Evolutionary conservation across 2,888 invertebrate species (phyloP).

Genomic region (Drosophila putrida): DNA sequence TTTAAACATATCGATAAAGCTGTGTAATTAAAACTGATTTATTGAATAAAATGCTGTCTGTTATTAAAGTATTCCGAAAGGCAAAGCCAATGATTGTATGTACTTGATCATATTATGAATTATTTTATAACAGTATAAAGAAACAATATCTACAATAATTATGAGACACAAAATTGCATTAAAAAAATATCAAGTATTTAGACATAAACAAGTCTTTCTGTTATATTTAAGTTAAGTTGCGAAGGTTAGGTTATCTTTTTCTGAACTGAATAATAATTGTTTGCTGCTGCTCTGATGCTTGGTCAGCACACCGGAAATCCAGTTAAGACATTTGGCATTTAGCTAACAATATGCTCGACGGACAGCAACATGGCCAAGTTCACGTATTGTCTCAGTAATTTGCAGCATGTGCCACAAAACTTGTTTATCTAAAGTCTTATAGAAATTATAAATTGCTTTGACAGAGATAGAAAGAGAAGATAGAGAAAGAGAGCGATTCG

Average conservation of each 20-base stretch:
- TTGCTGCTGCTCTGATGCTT: neutral
- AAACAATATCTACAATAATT: no score
- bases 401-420: slow-evolving; percentile 34
- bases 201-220: neutral
- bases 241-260: neutral
- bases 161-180: neutral
- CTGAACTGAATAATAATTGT: slow-evolving; percentile 2
- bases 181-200: neutral
- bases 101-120: no score
- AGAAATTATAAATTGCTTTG: slow-evolving; percentile 37
- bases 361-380: slow-evolving; percentile 21
- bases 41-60: no score
- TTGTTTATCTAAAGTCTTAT: slow-evolving; percentile 25
- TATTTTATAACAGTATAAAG: no score
- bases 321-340: slow-evolving; percentile 2
- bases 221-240: neutral
- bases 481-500: neutral
- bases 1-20: no score
- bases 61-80: no score
- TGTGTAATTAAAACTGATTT: no score
- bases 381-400: slow-evolving; percentile 36
- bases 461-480: neutral
- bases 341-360: slow-evolving; percentile 14
- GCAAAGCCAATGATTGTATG: no score
- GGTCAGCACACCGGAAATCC: neutral